A percentile compares a stretch with the other conserved stretches of the same genome.
Evolutionary conservation across 2,888 invertebrate genomes (phyloP).

Genomic region (Malacosoma neustria): DNA sequence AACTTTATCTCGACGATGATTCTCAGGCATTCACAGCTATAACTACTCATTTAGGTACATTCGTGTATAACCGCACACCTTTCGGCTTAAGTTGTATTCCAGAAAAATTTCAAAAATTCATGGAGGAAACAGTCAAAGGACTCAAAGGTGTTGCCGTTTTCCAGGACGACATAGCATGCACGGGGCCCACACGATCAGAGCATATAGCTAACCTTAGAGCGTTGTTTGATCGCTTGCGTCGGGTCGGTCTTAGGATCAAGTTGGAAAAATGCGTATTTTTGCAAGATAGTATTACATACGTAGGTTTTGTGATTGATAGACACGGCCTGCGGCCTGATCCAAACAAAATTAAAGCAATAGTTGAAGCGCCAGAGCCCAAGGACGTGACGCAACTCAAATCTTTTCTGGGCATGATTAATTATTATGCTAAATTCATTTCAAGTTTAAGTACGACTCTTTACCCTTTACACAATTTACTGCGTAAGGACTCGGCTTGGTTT

Average conservation of each 20-base stretch:
- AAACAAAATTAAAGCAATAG: too few relatives aligned
- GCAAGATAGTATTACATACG: slow-evolving; percentile 6
- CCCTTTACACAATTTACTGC: slow-evolving; percentile 1
- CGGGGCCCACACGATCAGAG: background rate
- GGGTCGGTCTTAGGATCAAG: slow-evolving; percentile 7
- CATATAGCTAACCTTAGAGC: slow-evolving; percentile 8
- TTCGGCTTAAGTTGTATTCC: slow-evolving; percentile 4
- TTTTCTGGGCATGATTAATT: slow-evolving; percentile 12
- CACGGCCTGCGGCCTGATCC: too few relatives aligned
- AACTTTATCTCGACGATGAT: slow-evolving; percentile 9
- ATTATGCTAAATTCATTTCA: slow-evolving; percentile 13
- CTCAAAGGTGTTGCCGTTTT: slow-evolving; percentile 13
- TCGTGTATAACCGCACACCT: slow-evolving; percentile 9
- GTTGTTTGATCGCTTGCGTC: slow-evolving; percentile 2
- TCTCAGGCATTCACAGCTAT: slow-evolving; percentile 14
- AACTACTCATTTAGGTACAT: slow-evolving; percentile 13
- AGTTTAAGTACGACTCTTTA: slow-evolving; percentile 5
- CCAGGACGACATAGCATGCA: slow-evolving; percentile 11
- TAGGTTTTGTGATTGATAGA: slow-evolving; percentile 6
- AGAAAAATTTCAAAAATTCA: slow-evolving; percentile 12
- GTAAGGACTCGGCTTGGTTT: too few relatives aligned
- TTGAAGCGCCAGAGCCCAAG: too few relatives aligned
- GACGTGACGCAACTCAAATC: slow-evolving; percentile 13
- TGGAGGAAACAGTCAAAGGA: slow-evolving; percentile 13
- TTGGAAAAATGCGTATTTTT: slow-evolving; percentile 14